These are phyloP conservation scores for Melopsittacus undulatus DNA, from an alignment of 2,797 vertebrate species.

Conservation along the genomic window DNA sequence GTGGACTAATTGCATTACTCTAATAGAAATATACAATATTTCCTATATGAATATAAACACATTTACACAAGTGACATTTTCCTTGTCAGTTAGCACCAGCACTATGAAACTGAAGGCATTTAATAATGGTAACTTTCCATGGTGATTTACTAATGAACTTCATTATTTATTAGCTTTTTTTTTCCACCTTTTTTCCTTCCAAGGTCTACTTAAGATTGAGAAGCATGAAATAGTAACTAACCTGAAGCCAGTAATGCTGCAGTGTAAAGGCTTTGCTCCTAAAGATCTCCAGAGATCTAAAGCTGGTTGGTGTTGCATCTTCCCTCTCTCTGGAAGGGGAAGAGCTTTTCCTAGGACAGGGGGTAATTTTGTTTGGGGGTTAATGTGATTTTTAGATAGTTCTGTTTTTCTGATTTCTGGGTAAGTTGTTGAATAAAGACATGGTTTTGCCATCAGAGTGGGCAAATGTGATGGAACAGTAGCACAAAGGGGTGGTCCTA, in stretches of 20 bases:
- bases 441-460: fast-evolving
- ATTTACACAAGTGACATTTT: background rate
- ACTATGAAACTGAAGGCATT: background rate
- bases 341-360: background rate
- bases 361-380: background rate
- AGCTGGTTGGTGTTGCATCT: background rate
- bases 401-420: background rate
- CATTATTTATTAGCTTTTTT: background rate
- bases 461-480: no score
- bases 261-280: background rate
- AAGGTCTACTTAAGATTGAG: background rate
- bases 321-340: background rate
- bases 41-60: background rate
- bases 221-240: background rate
- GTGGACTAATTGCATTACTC: background rate
- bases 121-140: background rate
- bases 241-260: background rate
- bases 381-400: background rate
- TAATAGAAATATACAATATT: background rate
- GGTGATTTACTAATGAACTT: background rate
- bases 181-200: no score
- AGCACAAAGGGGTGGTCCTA: background rate
- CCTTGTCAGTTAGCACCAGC: background rate
- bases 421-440: background rate
- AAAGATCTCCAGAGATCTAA: background rate